These are phyloP conservation scores for Cephus pulcher DNA, from an alignment of 2,888 invertebrate genomes.

Conservation along the genomic window DNA sequence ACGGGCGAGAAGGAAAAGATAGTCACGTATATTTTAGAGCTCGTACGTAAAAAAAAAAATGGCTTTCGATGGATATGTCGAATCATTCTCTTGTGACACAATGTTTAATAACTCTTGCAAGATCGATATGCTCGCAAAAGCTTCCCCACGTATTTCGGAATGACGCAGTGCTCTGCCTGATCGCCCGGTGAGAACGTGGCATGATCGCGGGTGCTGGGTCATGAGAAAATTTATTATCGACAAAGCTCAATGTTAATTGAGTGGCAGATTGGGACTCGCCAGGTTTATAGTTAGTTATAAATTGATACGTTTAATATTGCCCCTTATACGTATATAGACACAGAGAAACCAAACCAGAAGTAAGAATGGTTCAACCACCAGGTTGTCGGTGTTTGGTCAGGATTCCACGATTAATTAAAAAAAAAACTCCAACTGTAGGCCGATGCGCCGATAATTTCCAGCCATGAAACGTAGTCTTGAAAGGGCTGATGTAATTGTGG, in stretches of 20 bases:
- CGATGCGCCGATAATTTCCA: not conserved
- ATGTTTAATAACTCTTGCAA: slow-evolving; percentile 51
- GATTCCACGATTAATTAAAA: not conserved
- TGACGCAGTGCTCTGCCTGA: slow-evolving; percentile 24
- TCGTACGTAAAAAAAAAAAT: slow-evolving; percentile 53
- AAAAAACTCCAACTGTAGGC: too few relatives aligned
- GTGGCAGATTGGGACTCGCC: slow-evolving; percentile 54
- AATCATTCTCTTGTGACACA: slow-evolving; percentile 60
- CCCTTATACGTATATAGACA: not conserved
- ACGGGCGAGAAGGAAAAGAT: slow-evolving; percentile 42
- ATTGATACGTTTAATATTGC: not conserved
- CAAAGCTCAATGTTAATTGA: slow-evolving; percentile 54
- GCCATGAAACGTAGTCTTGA: not conserved
- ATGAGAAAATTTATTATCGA: slow-evolving; percentile 53
- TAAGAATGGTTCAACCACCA: too few relatives aligned
- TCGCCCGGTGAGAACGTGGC: not conserved
- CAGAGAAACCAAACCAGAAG: not conserved
- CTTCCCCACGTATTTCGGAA: slow-evolving; percentile 44
- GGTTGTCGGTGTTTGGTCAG: not conserved
- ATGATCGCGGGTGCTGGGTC: not conserved
- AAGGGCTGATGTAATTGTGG: not conserved
- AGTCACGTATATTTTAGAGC: slow-evolving; percentile 58
- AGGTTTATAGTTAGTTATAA: slow-evolving; percentile 8
- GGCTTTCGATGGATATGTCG: slow-evolving; percentile 49
- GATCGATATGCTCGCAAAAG: slow-evolving; percentile 57